Conservation (phyloP, 2,113 vertebrate species). For the Physeter macrocephalus region DNA sequence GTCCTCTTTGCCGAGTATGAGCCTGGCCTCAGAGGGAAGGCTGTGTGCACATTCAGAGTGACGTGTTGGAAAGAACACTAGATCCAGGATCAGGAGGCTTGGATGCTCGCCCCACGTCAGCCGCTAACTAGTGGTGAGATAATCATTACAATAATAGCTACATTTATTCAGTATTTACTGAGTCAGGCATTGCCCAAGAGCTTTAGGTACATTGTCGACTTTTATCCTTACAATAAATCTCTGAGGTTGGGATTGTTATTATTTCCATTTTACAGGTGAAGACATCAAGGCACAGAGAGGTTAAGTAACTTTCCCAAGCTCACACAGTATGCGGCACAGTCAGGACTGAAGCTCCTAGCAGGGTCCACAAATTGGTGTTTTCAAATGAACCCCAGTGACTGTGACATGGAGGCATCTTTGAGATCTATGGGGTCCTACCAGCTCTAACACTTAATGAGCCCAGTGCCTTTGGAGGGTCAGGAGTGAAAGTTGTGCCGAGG, state of each 20-base stretch:
- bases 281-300: neutral
- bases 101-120: neutral
- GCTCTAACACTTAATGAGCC: neutral
- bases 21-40: neutral
- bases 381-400: neutral
- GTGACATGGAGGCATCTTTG: neutral
- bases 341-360: neutral
- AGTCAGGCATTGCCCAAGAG: neutral
- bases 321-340: neutral
- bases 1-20: neutral
- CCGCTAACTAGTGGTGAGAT: neutral
- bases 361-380: neutral
- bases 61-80: slow-evolving; percentile 60
- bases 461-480: neutral
- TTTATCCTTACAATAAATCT: neutral
- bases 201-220: neutral
- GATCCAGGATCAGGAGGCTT: slow-evolving; percentile 37
- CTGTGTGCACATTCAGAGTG: neutral
- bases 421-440: no score
- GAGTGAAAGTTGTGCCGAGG: neutral
- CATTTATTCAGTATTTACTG: neutral
- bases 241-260: neutral
- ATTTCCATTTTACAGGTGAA: neutral
- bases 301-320: neutral
- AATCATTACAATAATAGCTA: slow-evolving; percentile 13